Evolutionary conservation across 1,140 invertebrate genomes (phyloP), one percentile per base, ranked within the genome.

Genomic region (Pantala flavescens): DNA sequence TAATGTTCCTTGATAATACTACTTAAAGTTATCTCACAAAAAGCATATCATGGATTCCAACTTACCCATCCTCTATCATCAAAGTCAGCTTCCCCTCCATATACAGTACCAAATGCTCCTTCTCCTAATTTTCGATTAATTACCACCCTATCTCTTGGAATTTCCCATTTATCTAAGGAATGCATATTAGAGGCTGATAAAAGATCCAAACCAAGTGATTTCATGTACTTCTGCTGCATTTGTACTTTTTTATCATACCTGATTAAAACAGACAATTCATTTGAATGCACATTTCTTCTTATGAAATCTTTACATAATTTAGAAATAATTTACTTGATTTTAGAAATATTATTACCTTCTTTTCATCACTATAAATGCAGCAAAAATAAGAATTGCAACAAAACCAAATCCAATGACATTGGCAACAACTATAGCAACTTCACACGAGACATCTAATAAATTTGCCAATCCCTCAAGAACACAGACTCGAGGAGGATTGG

Each of bases 51-150:
- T 3, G 10, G 10, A 24, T 19, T 21, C 23, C 23, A 72, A 77
- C 80, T 78, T 77, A 83, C 87, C 93, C 93, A 95, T n/a, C 88
- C 88, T 43, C 87, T 86, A 24, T 84, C 87, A 10, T 88, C 82
- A 23, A 93, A 85, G 43, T 88, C 84, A 0, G 91, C 91, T 79
- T 95, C 93, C 19, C 93, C 94, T 73, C 93, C 93, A 80, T 92
- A 94, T 7, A 95, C 93, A 0, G 89, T 93, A 24, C 93, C 94
- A 81, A 96, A 95, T 0, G 93, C 92, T n/a, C 95, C 93, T 80
- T 94, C 91, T 0, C 94, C 94, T 0, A 96, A 82, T 79, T 91
- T 91, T 23, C 94, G 84, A 82, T 96, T 96, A n/a, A 96, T 89
- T n/a, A 96, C 91, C 2, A 97, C 90, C 71, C 88, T 85, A 76